Evolutionary conservation across 2,888 invertebrate genomes (phyloP).

Genomic region (Galerucella calmariensis): DNA sequence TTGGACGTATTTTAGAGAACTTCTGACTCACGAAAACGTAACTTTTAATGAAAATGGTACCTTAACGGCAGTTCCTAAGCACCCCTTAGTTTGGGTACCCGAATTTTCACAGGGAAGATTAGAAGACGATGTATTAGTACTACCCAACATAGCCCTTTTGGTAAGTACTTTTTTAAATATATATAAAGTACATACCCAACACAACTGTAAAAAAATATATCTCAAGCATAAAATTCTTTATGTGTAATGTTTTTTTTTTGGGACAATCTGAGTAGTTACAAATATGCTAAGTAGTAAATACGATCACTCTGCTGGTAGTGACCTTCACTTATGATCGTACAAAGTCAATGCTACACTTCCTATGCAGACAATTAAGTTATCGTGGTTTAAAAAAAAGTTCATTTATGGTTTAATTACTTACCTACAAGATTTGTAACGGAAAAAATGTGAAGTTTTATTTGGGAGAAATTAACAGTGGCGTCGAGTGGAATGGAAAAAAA

Average conservation of each 20-base stretch:
- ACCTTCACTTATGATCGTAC: slow-evolving; percentile 19
- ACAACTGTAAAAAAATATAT: too few species aligned
- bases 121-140: slow-evolving; percentile 79
- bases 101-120: slow-evolving; percentile 79
- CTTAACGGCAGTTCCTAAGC: slow-evolving; percentile 74
- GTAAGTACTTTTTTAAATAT: slow-evolving; percentile 69
- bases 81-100: slow-evolving; percentile 81
- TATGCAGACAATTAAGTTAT: background rate
- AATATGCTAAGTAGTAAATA: too few species aligned
- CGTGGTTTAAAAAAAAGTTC: background rate
- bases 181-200: background rate
- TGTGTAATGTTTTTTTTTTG: too few species aligned
- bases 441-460: background rate
- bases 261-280: too few species aligned
- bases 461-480: background rate
- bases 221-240: too few species aligned
- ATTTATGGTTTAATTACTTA: background rate
- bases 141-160: slow-evolving; percentile 87
- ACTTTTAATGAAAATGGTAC: slow-evolving; percentile 83
- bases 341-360: slow-evolving; percentile 25
- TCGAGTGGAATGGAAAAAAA: background rate
- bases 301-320: too few species aligned
- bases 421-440: background rate
- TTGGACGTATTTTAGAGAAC: slow-evolving; percentile 71
- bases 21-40: slow-evolving; percentile 75